A percentile compares a stretch with the other conserved stretches of the same genome.
Evolutionary conservation across 2,888 invertebrate species (phyloP).

Genomic region (Encarsia formosa): DNA sequence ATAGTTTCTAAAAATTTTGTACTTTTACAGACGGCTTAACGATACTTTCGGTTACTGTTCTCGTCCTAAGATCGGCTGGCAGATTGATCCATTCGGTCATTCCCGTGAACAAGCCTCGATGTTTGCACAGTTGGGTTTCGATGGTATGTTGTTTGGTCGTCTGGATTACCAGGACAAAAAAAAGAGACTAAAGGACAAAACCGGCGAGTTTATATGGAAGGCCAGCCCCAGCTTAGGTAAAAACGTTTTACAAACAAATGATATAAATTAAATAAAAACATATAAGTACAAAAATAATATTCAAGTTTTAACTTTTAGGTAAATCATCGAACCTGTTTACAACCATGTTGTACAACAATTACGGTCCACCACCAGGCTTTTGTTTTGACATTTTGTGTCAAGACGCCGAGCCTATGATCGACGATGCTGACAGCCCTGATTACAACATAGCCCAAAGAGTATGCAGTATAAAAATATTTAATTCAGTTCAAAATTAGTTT

Average conservation of each 20-base stretch:
- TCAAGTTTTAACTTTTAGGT: slow-evolving; percentile 47
- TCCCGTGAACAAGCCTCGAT: slow-evolving; percentile 81
- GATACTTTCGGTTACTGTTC: slow-evolving; percentile 71
- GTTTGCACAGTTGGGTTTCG: slow-evolving; percentile 76
- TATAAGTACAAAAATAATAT: no score
- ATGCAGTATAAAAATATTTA: slow-evolving; percentile 33
- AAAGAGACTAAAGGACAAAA: slow-evolving; percentile 56
- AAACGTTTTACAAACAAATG: background rate
- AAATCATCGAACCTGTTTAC: slow-evolving; percentile 73
- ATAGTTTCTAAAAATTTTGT: background rate
- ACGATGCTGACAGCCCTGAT: slow-evolving; percentile 73
- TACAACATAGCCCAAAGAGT: slow-evolving; percentile 79
- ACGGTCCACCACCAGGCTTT: slow-evolving; percentile 83
- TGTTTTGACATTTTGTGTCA: slow-evolving; percentile 86
- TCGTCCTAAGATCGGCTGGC: slow-evolving; percentile 73
- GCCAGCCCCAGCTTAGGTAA: slow-evolving; percentile 68
- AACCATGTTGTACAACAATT: slow-evolving; percentile 75
- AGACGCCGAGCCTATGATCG: slow-evolving; percentile 77
- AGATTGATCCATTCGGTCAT: slow-evolving; percentile 83
- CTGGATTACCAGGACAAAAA: slow-evolving; percentile 82
- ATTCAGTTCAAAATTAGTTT: background rate
- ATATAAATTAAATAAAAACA: no score
- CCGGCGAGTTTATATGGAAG: slow-evolving; percentile 82
- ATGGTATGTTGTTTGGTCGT: slow-evolving; percentile 81
- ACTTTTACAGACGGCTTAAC: slow-evolving; percentile 50